Percentiles rank a stretch among this genome's conserved stretches.
These are phyloP conservation scores for Drosophila arizonae DNA, from an alignment of 1,140 invertebrate species.

Conservation along the genomic window DNA sequence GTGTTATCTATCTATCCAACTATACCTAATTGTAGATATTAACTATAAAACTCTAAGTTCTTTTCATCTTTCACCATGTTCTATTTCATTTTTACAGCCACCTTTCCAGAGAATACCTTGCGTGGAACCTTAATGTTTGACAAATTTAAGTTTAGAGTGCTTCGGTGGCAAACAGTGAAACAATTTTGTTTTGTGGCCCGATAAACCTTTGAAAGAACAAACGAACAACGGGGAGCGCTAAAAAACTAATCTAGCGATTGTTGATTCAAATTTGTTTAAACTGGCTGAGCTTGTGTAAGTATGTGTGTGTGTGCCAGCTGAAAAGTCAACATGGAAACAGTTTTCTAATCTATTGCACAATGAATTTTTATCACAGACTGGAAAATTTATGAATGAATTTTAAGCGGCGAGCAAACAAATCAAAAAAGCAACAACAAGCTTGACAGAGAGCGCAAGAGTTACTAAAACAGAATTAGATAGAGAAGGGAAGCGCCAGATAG, in stretches of 20 bases:
- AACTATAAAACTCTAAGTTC: too few relatives aligned
- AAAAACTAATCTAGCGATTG: slow-evolving; percentile 13
- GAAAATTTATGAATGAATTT: slow-evolving; percentile 71
- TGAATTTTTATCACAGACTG: slow-evolving; percentile 51
- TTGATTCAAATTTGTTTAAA: slow-evolving; percentile 8
- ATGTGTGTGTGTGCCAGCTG: slow-evolving; percentile 2
- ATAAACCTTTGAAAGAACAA: not conserved
- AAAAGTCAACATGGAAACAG: slow-evolving; percentile 13
- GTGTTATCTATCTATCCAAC: not conserved
- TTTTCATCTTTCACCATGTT: too few relatives aligned
- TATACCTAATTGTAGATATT: too few relatives aligned
- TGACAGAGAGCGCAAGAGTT: not conserved
- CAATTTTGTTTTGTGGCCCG: not conserved
- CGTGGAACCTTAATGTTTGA: too few relatives aligned
- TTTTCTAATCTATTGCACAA: slow-evolving; percentile 62
- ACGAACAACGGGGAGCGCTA: not conserved
- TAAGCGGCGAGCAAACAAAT: slow-evolving; percentile 38
- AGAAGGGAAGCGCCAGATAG: not conserved
- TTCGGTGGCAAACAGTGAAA: too few relatives aligned
- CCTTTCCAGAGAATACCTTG: not conserved
- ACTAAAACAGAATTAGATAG: not conserved
- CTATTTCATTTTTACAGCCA: too few relatives aligned
- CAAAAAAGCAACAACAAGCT: slow-evolving; percentile 13
- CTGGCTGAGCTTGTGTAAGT: not conserved
- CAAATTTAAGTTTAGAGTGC: too few relatives aligned